Evolutionary conservation across 2,888 invertebrate genomes (phyloP).

Genomic region (Chorisops tibialis): DNA sequence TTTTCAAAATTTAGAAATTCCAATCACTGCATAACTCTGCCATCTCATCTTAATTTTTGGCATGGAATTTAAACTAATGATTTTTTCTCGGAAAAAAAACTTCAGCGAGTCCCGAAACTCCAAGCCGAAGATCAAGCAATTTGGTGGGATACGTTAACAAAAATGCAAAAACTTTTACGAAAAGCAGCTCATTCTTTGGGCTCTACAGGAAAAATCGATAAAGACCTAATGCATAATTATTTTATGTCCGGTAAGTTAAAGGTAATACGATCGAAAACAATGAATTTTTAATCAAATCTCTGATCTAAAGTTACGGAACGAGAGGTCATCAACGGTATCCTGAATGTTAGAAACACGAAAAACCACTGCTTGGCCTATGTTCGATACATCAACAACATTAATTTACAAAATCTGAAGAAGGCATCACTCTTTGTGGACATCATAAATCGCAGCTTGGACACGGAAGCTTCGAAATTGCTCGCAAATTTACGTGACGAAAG

Average conservation of each 20-base stretch:
- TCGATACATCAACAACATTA: conserved; percentile 95
- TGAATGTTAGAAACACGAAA: conserved; percentile 90
- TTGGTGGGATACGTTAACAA: conserved; percentile 96
- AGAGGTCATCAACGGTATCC: conserved; percentile 92
- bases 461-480: conserved; percentile 85
- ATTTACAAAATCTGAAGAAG: conserved; percentile 89
- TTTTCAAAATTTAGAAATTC: too few relatives aligned
- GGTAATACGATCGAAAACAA: not conserved
- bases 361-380: conserved; percentile 94
- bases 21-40: too few relatives aligned
- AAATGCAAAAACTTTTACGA: conserved; percentile 91
- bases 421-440: conserved; percentile 96
- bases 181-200: conserved; percentile 87
- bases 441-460: conserved; percentile 84
- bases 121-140: conserved; percentile 95
- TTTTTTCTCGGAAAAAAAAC: not conserved
- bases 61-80: not conserved
- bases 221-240: conserved; percentile 94
- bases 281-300: not conserved
- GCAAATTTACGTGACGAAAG: conserved; percentile 87
- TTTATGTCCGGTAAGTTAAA: conserved; percentile 87
- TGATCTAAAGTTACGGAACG: conserved; percentile 82
- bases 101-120: conserved; percentile 87
- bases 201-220: conserved; percentile 79
- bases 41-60: too few relatives aligned